Conservation (phyloP, 1,140 invertebrate species). For the Hycleus phaleratus region DNA sequence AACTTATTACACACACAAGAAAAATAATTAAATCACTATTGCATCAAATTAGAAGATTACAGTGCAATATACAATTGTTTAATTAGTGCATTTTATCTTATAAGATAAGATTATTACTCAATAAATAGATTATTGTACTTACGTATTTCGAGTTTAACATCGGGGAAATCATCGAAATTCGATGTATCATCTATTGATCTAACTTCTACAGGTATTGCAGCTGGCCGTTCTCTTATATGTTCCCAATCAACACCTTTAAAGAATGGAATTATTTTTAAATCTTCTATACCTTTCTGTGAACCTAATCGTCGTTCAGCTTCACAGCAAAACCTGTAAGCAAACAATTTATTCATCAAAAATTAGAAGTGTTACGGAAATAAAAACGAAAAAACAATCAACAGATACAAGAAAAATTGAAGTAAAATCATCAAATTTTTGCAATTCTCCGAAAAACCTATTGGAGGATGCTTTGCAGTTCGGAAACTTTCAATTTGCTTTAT, state of each 20-base stretch:
- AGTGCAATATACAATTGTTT: no score
- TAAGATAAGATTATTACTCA: no score
- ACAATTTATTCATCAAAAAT: no score
- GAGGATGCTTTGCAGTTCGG: no score
- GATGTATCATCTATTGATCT: constrained; percentile 95
- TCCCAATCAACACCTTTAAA: constrained; percentile 94
- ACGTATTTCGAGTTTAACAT: constrained; percentile 98
- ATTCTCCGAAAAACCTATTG: no score
- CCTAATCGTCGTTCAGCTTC: constrained; percentile 87
- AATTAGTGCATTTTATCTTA: no score
- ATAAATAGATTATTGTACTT: constrained; percentile 45
- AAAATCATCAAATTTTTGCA: no score
- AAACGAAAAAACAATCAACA: no score
- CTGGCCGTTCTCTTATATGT: constrained; percentile 92
- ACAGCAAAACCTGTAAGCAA: constrained; percentile 72
- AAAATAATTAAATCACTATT: not conserved
- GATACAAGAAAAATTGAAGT: no score
- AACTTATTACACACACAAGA: not conserved
- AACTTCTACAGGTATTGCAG: constrained; percentile 94
- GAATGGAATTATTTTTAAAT: constrained; percentile 79
- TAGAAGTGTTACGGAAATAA: no score
- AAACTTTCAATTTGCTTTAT: no score
- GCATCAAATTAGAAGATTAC: no score
- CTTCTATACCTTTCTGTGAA: constrained; percentile 80
- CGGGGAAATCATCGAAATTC: constrained; percentile 99